Conservation (phyloP, 2,113 vertebrate species). For the Phoxinus phoxinus region DNA sequence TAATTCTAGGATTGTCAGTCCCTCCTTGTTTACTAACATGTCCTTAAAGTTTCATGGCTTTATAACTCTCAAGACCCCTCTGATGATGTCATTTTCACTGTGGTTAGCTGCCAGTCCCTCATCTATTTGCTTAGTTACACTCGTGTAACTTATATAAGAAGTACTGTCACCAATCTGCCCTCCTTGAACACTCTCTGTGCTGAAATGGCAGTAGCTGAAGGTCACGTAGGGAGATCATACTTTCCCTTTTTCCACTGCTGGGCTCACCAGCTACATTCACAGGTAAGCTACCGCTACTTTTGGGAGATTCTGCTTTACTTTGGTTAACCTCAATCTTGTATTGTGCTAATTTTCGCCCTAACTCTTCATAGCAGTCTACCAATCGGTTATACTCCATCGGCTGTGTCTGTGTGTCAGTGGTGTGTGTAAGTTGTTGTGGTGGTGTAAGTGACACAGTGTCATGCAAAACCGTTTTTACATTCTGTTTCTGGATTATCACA, state of each 20-base stretch:
- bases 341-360: neutral
- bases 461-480: neutral
- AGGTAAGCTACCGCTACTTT: neutral
- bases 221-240: neutral
- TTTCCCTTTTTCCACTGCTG: neutral
- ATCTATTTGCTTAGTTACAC: neutral
- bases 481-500: neutral
- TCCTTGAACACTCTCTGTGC: neutral
- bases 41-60: neutral
- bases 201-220: neutral
- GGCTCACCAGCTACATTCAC: neutral
- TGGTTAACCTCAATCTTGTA: neutral
- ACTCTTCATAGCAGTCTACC: neutral
- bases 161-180: neutral
- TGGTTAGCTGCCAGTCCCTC: neutral
- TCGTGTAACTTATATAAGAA: neutral
- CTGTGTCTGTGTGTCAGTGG: neutral
- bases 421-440: neutral
- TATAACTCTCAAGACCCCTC: neutral
- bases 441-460: neutral
- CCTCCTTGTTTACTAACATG: neutral
- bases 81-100: conserved; percentile 14
- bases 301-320: neutral
- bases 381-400: neutral
- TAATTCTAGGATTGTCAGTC: neutral